A percentile compares a stretch with the other conserved stretches of the same genome.
Evolutionary conservation across 2,113 vertebrate species (phyloP).

Genomic region (Cinclus mexicanus): DNA sequence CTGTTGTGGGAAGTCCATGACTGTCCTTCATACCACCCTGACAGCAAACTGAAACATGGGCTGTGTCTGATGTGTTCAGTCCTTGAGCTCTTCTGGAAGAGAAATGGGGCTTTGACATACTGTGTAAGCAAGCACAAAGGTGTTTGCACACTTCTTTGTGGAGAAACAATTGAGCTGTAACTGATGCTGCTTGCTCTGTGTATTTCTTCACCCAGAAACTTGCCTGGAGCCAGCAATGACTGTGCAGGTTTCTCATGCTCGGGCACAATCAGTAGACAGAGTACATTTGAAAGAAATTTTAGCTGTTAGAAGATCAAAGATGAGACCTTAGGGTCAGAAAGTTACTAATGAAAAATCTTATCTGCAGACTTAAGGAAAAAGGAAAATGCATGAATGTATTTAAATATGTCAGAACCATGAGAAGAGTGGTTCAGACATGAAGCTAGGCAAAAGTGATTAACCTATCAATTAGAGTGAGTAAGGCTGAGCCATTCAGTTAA

Average conservation of each 20-base stretch:
- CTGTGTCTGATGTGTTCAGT: not conserved
- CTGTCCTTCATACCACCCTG: conserved; percentile 32
- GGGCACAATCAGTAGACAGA: not conserved
- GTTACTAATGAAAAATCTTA: not conserved
- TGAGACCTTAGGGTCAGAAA: not conserved
- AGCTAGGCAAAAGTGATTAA: not conserved
- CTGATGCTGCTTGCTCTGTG: not conserved
- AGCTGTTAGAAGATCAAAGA: not conserved
- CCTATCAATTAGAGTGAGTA: not conserved
- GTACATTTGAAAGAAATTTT: not conserved
- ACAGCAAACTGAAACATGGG: conserved; percentile 31
- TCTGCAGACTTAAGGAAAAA: not conserved
- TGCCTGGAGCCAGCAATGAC: not conserved
- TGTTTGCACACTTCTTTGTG: conserved; percentile 32
- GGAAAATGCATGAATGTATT: not conserved
- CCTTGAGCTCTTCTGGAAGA: not conserved
- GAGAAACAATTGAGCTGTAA: conserved; percentile 50
- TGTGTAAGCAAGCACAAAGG: conserved; percentile 10
- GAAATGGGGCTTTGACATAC: not conserved
- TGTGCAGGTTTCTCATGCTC: not conserved
- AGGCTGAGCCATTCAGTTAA: not conserved
- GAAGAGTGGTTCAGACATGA: not conserved
- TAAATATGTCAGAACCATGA: not conserved
- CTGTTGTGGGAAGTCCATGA: not conserved
- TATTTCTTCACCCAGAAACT: conserved; percentile 7